These are phyloP conservation scores for Spheniscus humboldti DNA, from an alignment of 2,797 vertebrate species.

Conservation along the genomic window DNA sequence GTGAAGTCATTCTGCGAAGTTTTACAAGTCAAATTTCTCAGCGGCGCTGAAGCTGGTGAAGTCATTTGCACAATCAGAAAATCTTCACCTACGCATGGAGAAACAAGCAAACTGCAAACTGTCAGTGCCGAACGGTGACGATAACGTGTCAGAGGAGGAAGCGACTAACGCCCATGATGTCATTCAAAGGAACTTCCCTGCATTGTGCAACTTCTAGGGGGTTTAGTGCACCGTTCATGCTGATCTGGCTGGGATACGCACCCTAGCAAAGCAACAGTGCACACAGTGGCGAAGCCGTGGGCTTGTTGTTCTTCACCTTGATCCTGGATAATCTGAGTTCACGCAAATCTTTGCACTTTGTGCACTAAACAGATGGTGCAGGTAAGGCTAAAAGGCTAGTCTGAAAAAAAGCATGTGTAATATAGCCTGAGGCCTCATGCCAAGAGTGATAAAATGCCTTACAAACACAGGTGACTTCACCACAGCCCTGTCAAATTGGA, in stretches of 20 bases:
- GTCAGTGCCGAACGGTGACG: fast-evolving
- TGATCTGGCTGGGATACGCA: fast-evolving
- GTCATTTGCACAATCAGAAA: neutral
- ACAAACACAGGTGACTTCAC: neutral
- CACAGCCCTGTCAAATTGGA: neutral
- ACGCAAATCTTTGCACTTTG: neutral
- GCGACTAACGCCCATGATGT: neutral
- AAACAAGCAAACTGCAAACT: neutral
- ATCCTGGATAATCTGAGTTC: neutral
- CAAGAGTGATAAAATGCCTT: neutral
- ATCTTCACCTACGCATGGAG: neutral
- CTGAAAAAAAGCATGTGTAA: neutral
- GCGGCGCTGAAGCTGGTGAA: neutral
- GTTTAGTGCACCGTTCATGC: fast-evolving
- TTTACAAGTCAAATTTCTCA: neutral
- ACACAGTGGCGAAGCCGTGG: fast-evolving
- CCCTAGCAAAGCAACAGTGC: neutral
- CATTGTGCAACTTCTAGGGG: neutral
- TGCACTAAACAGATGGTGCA: fast-evolving
- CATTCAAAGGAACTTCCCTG: neutral
- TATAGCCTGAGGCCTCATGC: neutral
- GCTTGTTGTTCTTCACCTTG: neutral
- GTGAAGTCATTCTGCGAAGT: neutral
- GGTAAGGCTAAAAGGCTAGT: neutral
- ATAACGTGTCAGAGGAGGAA: neutral